Evolutionary conservation across 2,888 invertebrate species (phyloP).

Genomic region (Drosophila incognita): DNA sequence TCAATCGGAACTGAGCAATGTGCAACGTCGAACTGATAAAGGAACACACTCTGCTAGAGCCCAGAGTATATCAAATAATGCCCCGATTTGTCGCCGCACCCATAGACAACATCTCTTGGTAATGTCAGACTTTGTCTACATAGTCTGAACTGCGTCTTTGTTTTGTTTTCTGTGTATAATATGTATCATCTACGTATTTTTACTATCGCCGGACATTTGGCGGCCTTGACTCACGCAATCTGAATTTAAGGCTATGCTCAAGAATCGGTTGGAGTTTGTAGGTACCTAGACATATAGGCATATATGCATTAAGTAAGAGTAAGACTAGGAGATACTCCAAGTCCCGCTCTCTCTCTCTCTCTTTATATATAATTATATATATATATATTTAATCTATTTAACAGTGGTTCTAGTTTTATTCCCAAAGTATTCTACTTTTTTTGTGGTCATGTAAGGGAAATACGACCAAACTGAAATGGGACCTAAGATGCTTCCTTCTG

Average conservation of each 20-base stretch:
- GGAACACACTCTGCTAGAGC: constrained; percentile 12
- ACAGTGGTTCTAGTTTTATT: not conserved
- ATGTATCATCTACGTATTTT: not conserved
- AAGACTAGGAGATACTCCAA: no score
- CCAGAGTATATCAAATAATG: constrained; percentile 13
- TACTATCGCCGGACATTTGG: not conserved
- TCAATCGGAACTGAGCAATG: constrained; percentile 38
- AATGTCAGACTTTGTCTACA: not conserved
- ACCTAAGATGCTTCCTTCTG: not conserved
- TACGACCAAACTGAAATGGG: not conserved
- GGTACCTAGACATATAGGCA: not conserved
- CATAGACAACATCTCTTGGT: not conserved
- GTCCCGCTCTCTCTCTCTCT: no score
- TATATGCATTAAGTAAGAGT: no score
- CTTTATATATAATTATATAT: not conserved
- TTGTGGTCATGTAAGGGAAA: no score
- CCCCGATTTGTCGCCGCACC: constrained; percentile 10
- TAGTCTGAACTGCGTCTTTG: constrained; percentile 3
- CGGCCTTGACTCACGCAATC: not conserved
- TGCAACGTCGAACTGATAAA: constrained; percentile 48
- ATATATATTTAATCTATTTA: not conserved
- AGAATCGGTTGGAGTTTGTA: not conserved
- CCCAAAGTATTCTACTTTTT: no score
- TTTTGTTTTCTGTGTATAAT: not conserved
- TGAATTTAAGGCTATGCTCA: not conserved